Base-by-base conservation (phyloP, 2,888 invertebrate genomes). In the Galerucella nymphaeae region DNA sequence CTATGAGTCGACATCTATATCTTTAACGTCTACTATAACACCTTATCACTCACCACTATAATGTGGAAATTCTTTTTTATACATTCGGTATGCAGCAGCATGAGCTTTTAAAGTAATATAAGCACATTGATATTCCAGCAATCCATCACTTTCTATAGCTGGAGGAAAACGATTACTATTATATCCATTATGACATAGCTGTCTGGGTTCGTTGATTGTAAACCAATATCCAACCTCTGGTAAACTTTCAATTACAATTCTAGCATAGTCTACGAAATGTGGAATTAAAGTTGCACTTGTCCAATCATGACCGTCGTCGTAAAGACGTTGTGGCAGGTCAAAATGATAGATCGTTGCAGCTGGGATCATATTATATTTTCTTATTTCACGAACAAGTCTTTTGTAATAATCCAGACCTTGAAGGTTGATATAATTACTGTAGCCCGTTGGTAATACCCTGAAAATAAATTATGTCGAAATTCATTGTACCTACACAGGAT, bases 101-200 rank as follows among this genome's bases (percentile, higher is more conserved):
- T 94, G 94, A 0, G 93, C 90, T 78, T 91, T 88, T 14, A 93
- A 85, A 50, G 91, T 84, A 59, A 89, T 90, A 80, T 93, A 90
- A 66, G 89, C 89, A 81, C 91, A 92, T 57, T 90, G 82, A 82
- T 93, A 93, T 77, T 90, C 89, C 13, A 89, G 90, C 20, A 89
- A 88, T 5, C 90, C 91, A 68, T 89, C 87, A 70, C 88, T 88
- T 73, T 88, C 84, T 9, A 88, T 70, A 1, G 88, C 89, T 14
- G 90, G 90, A 10, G 90, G 89, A 74, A 88, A 88, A 78, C 85
- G 86, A 0, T 83, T 86, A 76, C 87, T 87, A 11, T 89, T 90
- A 87, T 83, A 88, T 9, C 89, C 90, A 63, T 87, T 87, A 75
- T 88, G 86, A 18, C 77, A 77, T 11, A 71, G 59, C 14, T 66